phyloP scores from a whole-genome alignment of 2,797 vertebrate species.

The Synaphobranchus kaupii region DNA sequence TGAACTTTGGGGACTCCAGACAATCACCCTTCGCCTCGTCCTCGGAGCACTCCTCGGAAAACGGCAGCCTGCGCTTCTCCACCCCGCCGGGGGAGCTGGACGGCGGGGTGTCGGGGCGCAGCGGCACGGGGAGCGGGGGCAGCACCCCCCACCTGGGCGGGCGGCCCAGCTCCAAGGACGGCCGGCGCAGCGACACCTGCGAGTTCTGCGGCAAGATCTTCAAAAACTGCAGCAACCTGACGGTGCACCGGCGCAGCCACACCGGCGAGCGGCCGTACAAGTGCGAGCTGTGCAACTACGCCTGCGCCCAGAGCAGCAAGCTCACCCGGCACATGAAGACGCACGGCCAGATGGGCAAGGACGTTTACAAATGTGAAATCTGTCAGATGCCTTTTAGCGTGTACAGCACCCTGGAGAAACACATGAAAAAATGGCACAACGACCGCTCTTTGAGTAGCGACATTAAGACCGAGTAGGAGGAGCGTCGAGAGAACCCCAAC shows the following conservation, averaged over 20 bases:
- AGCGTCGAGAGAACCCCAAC: conserved; percentile 32
- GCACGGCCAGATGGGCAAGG: conserved; percentile 98
- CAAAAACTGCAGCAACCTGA: conserved; percentile 99
- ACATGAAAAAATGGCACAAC: conserved; percentile 99
- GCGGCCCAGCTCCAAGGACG: conserved; percentile 94
- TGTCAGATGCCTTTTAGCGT: conserved; percentile 99
- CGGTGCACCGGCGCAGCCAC: conserved; percentile 97
- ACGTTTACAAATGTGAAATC: conserved; percentile 99
- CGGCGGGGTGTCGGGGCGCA: conserved; percentile 90
- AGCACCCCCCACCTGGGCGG: conserved; percentile 94
- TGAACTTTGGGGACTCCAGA: conserved; percentile 95
- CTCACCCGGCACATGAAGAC: conserved; percentile 99
- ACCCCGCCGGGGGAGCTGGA: conserved; percentile 95
- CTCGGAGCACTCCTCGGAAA: conserved; percentile 97
- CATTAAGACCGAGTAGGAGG: conserved; percentile 94
- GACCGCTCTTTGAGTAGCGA: conserved; percentile 96
- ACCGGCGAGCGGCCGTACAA: conserved; percentile 98
- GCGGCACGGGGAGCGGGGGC: conserved; percentile 94
- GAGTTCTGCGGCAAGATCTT: conserved; percentile 98
- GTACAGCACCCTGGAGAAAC: conserved; percentile 99
- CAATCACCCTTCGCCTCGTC: conserved; percentile 98
- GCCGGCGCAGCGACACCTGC: conserved; percentile 97
- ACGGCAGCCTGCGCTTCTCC: conserved; percentile 97
- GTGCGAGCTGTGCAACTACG: conserved; percentile 98
- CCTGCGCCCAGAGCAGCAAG: conserved; percentile 99